Conservation (phyloP, 1,140 invertebrate genomes). For the Antheraea mylitta region DNA sequence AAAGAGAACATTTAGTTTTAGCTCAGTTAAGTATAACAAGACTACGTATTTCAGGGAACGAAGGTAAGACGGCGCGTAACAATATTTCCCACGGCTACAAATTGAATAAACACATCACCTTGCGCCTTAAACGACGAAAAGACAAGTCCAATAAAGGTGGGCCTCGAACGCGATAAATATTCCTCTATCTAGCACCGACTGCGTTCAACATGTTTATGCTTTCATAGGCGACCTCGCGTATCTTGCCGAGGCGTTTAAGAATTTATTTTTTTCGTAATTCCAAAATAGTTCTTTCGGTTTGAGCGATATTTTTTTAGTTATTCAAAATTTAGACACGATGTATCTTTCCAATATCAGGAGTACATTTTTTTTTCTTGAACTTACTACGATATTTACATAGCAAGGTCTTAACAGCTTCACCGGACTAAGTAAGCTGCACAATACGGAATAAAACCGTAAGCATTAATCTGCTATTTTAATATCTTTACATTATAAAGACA, state of each 20-base stretch:
- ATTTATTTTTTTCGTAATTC: constrained; percentile 12
- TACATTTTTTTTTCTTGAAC: too few relatives aligned
- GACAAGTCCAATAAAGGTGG: constrained; percentile 67
- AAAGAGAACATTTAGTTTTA: background rate
- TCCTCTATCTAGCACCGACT: constrained; percentile 43
- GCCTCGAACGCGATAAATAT: constrained; percentile 58
- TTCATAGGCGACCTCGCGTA: constrained; percentile 25
- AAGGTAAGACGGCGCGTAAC: constrained; percentile 56
- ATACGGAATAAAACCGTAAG: too few relatives aligned
- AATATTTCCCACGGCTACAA: constrained; percentile 67
- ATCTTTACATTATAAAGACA: too few relatives aligned
- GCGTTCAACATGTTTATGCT: constrained; percentile 37
- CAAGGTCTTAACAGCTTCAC: too few relatives aligned
- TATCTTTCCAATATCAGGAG: too few relatives aligned
- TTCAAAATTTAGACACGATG: background rate
- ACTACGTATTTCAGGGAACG: constrained; percentile 30
- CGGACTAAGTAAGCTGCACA: too few relatives aligned
- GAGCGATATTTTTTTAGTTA: background rate
- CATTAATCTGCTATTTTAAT: too few relatives aligned
- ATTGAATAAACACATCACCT: constrained; percentile 74
- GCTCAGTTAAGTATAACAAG: constrained; percentile 21
- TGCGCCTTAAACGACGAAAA: constrained; percentile 68
- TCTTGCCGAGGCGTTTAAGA: constrained; percentile 24
- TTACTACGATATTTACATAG: too few relatives aligned
- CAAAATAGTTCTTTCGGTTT: background rate